phyloP scores from a whole-genome alignment of 23 tunicate genomes.

The Corella eumyota region DNA sequence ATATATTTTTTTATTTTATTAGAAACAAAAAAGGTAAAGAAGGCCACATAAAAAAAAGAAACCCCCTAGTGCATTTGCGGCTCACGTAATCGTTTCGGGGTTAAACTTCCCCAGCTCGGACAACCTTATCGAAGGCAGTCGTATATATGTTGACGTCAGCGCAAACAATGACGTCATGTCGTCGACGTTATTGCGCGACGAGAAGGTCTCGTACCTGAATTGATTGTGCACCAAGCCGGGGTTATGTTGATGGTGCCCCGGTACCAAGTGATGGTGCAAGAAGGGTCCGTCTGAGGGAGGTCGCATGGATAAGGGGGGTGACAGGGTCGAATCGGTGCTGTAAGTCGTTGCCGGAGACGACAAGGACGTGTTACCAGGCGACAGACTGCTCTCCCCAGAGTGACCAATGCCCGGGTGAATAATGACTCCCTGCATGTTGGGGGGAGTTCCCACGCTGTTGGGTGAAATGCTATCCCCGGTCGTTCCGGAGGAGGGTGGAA shows the following conservation, averaged over 20 bases:
- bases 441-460: slow-evolving; percentile 12
- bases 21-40: not conserved
- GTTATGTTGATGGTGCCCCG: slow-evolving; percentile 11
- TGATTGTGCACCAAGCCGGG: slow-evolving; percentile 6
- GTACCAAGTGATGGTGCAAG: slow-evolving; percentile 27
- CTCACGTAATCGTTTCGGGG: slow-evolving; percentile 18
- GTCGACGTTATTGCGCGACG: no score
- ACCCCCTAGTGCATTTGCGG: not conserved
- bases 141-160: not conserved
- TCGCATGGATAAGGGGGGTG: slow-evolving; percentile 40
- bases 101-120: slow-evolving; percentile 1
- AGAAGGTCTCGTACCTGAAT: slow-evolving; percentile 8
- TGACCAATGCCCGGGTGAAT: slow-evolving; percentile 20
- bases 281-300: slow-evolving; percentile 9
- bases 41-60: not conserved
- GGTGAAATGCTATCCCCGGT: slow-evolving; percentile 20
- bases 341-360: slow-evolving; percentile 64
- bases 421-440: slow-evolving; percentile 34
- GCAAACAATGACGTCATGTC: not conserved
- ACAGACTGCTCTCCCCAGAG: slow-evolving; percentile 23
- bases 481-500: slow-evolving; percentile 6
- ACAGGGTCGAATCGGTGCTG: slow-evolving; percentile 56
- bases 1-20: not conserved
- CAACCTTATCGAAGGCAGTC: not conserved
- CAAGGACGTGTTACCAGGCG: slow-evolving; percentile 56